Conservation (phyloP, 2,113 vertebrate species). For the Zingel zingel region DNA sequence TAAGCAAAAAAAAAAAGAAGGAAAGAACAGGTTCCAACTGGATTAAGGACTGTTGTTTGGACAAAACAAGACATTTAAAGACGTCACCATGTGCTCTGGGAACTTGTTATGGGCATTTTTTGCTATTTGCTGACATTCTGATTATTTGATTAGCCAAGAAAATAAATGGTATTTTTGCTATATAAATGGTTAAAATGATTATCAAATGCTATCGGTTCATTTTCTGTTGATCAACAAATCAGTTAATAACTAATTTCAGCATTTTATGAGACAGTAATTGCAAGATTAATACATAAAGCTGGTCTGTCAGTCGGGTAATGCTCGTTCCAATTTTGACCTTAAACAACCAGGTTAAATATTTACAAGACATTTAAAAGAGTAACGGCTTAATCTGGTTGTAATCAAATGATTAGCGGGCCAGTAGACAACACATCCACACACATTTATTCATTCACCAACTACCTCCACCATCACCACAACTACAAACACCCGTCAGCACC, state of each 20-base stretch:
- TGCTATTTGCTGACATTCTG: too few relatives aligned
- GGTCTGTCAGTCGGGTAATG: not conserved
- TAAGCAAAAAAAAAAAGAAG: too few relatives aligned
- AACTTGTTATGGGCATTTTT: not conserved
- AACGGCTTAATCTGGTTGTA: conserved; percentile 15
- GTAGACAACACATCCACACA: conserved; percentile 3
- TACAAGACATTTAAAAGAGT: not conserved
- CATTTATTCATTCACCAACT: conserved; percentile 16
- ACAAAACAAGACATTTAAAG: not conserved
- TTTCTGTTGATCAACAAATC: not conserved
- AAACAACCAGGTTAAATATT: not conserved
- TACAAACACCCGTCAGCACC: conserved; percentile 24
- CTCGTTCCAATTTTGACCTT: not conserved
- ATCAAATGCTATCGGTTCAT: not conserved
- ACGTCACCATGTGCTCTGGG: not conserved
- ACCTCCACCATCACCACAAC: not conserved
- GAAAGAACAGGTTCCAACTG: not conserved
- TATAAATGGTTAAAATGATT: not conserved
- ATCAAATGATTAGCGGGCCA: conserved; percentile 7
- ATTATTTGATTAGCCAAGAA: not conserved
- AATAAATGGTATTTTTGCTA: not conserved
- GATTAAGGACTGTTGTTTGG: too few relatives aligned
- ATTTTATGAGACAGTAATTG: not conserved
- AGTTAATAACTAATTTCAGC: not conserved
- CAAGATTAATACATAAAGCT: not conserved